Evolutionary conservation across 2,888 invertebrate genomes (phyloP), one percentile per base, ranked within the genome.

Genomic region (Napeogenes inachia): DNA sequence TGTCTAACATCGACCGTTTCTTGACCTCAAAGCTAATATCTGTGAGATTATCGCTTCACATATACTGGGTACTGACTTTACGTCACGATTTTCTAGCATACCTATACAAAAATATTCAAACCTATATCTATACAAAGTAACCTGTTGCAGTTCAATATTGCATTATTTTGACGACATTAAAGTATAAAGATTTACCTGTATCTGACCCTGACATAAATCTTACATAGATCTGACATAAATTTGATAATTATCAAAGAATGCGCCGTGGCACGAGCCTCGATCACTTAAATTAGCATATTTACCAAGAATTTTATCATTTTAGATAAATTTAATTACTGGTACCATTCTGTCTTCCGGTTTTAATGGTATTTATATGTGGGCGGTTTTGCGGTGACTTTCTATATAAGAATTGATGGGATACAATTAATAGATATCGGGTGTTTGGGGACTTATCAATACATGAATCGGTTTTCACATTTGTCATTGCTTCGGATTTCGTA

Each of bases 1-100:
- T 80, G 83, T 87, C 88, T 87, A 83, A 79, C 87, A 74, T 75
- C 87, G 85, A 89, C 88, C 89, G 89, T 86, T 87, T 80, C 87
- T 84, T 89, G 89, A 89, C 89, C 89, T 85, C 85, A 76, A 76
- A 80, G 81, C 85, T 89, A 89, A 89, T 89, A 89, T 89, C 89
- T 88, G 87, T 87, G 87, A 87, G 87, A 89, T 89, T 85, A 89
- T 88, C 87, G 84, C 84, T 84, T 79, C 85, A 84, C 81, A 81
- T 83, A 82, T 80, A 82, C 81, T 89, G 88, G 89, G 88, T 89
- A 87, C 79, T 86, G 87, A 84, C 87, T 87, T 76, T 77, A 73
- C 76, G 79, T 77, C 75, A 79, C 77, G 72, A 73, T 80, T 76
- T 75, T 72, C 64, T 63, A 62, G 21, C 21, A 21, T 21, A 21